Evolutionary conservation across 2,113 vertebrate genomes (phyloP).

Genomic region (Meleagris gallopavo): DNA sequence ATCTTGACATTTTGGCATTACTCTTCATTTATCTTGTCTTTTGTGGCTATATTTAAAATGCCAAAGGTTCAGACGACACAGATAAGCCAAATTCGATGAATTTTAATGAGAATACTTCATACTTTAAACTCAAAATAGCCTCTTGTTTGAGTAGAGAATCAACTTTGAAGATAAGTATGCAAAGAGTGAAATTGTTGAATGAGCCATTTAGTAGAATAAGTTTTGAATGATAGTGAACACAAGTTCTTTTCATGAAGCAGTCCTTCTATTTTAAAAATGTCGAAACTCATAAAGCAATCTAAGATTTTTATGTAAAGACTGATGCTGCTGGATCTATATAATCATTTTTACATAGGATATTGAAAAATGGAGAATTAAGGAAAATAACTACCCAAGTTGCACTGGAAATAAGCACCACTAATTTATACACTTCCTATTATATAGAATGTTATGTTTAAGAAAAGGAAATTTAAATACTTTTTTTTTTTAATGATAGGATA

Average conservation of each 20-base stretch:
- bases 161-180: conserved; percentile 42
- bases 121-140: conserved; percentile 41
- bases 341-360: neutral
- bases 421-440: neutral
- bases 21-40: conserved; percentile 44
- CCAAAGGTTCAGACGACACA: conserved; percentile 54
- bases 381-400: neutral
- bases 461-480: conserved; percentile 6
- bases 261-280: neutral
- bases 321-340: neutral
- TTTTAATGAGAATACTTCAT: conserved; percentile 46
- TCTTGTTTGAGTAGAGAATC: conserved; percentile 45
- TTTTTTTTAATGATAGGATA: neutral
- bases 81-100: conserved; percentile 57
- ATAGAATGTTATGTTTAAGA: neutral
- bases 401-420: conserved; percentile 2
- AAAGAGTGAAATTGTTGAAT: neutral
- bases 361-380: conserved; percentile 33
- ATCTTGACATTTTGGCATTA: conserved; percentile 66
- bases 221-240: neutral
- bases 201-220: conserved; percentile 7
- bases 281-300: neutral
- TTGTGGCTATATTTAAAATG: conserved; percentile 56
- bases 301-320: neutral
- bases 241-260: neutral